phyloP scores from a whole-genome alignment of 2,888 invertebrate species.

The Drosophila differens region DNA sequence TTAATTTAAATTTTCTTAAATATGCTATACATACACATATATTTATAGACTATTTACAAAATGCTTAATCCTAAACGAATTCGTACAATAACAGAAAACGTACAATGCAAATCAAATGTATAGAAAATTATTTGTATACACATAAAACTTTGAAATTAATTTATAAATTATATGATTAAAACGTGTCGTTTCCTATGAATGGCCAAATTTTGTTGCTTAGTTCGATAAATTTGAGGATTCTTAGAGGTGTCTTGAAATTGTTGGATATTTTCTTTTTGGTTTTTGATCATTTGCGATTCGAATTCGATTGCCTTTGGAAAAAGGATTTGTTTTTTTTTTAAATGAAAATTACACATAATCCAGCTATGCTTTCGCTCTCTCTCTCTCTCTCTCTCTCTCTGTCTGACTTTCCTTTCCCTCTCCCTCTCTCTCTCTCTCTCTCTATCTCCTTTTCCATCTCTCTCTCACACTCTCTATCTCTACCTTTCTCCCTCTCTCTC shows the following conservation, averaged over 20 bases:
- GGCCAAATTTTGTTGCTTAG: constrained; percentile 72
- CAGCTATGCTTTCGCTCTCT: constrained; percentile 39
- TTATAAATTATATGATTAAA: constrained; percentile 49
- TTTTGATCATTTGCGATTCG: constrained; percentile 82
- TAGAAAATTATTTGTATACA: constrained; percentile 15
- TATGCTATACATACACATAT: constrained; percentile 47
- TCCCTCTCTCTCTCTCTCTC: neutral
- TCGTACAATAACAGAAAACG: constrained; percentile 69
- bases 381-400: neutral
- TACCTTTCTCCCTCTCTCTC: too few species aligned
- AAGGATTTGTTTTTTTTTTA: constrained; percentile 60
- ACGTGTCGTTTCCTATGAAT: constrained; percentile 66
- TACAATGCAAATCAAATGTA: constrained; percentile 55
- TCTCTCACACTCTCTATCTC: neutral
- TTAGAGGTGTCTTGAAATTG: constrained; percentile 51
- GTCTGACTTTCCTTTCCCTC: neutral
- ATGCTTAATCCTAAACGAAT: constrained; percentile 70
- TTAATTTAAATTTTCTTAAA: constrained; percentile 50
- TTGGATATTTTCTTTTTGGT: constrained; percentile 65
- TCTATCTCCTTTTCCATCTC: neutral
- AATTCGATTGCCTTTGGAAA: constrained; percentile 74
- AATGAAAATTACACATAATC: constrained; percentile 70
- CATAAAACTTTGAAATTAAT: constrained; percentile 33
- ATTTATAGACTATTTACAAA: constrained; percentile 69
- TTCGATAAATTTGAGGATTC: constrained; percentile 75